Base-by-base conservation (phyloP, 2,888 invertebrate genomes). In the Lepidocyrtoides sp. region DNA sequence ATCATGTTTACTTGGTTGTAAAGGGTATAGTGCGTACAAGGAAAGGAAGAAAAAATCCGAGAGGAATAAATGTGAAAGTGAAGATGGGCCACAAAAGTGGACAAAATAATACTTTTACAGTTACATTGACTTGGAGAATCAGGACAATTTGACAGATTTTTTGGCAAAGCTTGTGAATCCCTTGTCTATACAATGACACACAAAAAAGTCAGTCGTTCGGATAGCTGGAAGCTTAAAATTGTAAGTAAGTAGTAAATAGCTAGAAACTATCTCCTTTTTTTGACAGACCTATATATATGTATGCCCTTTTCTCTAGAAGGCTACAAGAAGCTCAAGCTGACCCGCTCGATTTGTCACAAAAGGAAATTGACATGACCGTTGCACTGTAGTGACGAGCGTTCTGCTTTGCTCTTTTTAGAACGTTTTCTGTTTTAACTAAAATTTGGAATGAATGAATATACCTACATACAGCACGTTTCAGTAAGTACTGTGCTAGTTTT, bases 301-400 rank as follows among this genome's bases (percentile, higher is more conserved):
- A 57, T 82, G 66, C 36, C 20, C 23, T 26, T 12, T 66, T 66
- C 14, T 10, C 66, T 66, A 84, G 36, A 79, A 63, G 41, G 23
- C 10, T 17, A 69, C 17, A 69, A 69, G 20, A 17, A 77, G 69
- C 54, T n/a, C 60, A 88, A 69, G 79, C 81, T 83, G 93, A 91
- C 88, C 89, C 72, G 93, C 86, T 93, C 92, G 90, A 93, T 93
- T 93, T 93, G 93, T 93, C 93, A 93, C 85, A 79, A 81, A 89
- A 92, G 89, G 88, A 88, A 93, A 93, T 93, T 90, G 93, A 93
- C 92, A 92, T 92, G 92, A 84, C 88, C 17, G 69, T 1, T 41
- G 66, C 26, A 60, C 14, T 60, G 60, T 26, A 10, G 5, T 60
- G 60, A 10, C 14, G 60, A 54, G 14, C 14, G 54, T 10, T 10